Base-by-base conservation (phyloP, 2,113 vertebrate genomes). In the human region DNA sequence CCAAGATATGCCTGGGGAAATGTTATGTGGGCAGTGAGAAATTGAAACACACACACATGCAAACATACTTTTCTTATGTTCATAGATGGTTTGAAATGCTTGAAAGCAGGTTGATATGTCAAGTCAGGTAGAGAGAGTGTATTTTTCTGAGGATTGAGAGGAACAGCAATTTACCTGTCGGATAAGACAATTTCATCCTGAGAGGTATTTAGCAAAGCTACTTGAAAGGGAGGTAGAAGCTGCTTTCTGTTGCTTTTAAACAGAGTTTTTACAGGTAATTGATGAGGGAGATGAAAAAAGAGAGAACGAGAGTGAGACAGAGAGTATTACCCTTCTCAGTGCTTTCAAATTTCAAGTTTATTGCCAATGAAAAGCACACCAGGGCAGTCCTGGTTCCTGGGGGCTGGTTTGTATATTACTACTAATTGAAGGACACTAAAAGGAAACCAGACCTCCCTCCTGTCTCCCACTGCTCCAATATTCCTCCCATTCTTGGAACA, bases 121-220 rank as follows among this genome's bases (percentile, higher is more conserved):
- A 95, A 48, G 35, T 70, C 27, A 75, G 78, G 23, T 52, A 17
- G 23, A 66, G 43, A 89, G 38, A 75, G 1, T 11, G 11, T 89
- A 78, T 84, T 96, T 93, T 92, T 18, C 61, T 43, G 43, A 87
- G 70, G 76, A 94, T 35, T 43, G 84, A 96, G n/a, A 76, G 92
- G 55, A 14, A 93, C 4, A 80, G 18, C 68, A 55, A 55, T 89
- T 92, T 90, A 35, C 48, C 75, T 64, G 6, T 96, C 0, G 17
- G 23, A 91, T 94, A n/a, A 81, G 8, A 93, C 11, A 93, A 4
- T 73, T 38, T 92, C n/a, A 68, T 87, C 23, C 86, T 79, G 78
- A 64, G 38, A 61, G 7, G 3, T 81, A 55, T 84, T 92, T 90
- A 70, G 57, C 73, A 84, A 75, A 93, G 43, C 66, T 89, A 10